phyloP scores from a whole-genome alignment of 2,113 vertebrate genomes.

The Pachyramphus minor region DNA sequence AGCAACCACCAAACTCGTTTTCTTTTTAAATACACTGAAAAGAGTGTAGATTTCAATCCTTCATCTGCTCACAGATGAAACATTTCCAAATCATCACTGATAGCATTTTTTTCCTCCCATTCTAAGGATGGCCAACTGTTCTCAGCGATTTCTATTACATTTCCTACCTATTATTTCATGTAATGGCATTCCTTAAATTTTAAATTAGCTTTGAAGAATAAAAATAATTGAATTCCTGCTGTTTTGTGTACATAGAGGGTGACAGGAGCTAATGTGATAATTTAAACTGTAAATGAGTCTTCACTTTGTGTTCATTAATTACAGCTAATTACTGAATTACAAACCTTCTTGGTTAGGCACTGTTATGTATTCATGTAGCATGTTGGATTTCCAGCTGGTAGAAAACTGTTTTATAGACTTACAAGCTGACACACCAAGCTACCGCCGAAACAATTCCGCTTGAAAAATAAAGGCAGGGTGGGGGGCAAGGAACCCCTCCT shows the following conservation, averaged over 20 bases:
- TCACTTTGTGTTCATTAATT: constrained; percentile 99
- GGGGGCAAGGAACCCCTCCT: background rate
- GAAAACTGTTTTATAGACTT: constrained; percentile 83
- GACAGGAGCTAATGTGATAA: constrained; percentile 99
- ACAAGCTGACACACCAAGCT: constrained; percentile 79
- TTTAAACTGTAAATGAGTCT: constrained; percentile 99
- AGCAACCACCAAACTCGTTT: constrained; percentile 59
- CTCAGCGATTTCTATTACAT: constrained; percentile 81
- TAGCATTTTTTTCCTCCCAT: constrained; percentile 72
- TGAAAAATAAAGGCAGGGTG: constrained; percentile 57
- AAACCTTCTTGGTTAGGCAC: constrained; percentile 88
- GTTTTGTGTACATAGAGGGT: constrained; percentile 97
- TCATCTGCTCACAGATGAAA: constrained; percentile 77
- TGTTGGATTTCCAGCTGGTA: constrained; percentile 87
- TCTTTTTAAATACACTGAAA: constrained; percentile 76
- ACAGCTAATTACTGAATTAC: constrained; percentile 98
- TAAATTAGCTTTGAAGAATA: constrained; percentile 95
- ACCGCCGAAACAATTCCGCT: constrained; percentile 72
- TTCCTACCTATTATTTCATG: constrained; percentile 86
- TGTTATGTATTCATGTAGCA: constrained; percentile 88
- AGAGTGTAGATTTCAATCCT: constrained; percentile 75
- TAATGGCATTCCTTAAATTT: constrained; percentile 90
- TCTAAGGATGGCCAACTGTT: constrained; percentile 81
- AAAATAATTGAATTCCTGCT: constrained; percentile 98
- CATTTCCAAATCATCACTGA: constrained; percentile 76